Base-by-base conservation (phyloP, 2,888 invertebrate genomes). In the Drosophila koepferae region DNA sequence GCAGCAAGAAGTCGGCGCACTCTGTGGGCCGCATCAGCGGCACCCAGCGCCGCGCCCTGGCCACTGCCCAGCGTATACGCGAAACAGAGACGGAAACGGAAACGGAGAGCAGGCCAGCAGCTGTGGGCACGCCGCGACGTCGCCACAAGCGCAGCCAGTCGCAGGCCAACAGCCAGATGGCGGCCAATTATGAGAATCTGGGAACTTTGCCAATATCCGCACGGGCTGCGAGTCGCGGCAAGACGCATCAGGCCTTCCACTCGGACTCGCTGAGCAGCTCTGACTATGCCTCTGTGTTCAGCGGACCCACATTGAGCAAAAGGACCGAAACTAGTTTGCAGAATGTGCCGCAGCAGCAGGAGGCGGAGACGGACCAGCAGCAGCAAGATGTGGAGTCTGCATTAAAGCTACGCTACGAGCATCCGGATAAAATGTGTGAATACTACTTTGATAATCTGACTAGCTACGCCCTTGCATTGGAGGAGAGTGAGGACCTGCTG, bases 251-350 rank as follows among this genome's bases (percentile, higher is more conserved):
- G 38, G 44, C 62, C 28, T 41, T 82, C 65, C 80, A 82, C 31
- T 92, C 93, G 4, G 93, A 92, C 51, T 93, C 93, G 4, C 64
- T 93, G 58, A 93, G 93, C 79, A 93, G 93, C 73, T 92, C 93
- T 58, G 93, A 93, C 66, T 93, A 93, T 70, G 93, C 93, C 12
- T 93, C 93, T 0, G 93, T 93, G 0, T 93, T 92, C 54, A 93
- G 93, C 67, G 93, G 92, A 1, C 91, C 92, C 3, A 67, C 43
- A 7, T 10, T 31, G 1, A 16, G 28, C 0, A 55, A 54, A 4
- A 23, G 34, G 18, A 14, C 63, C 34, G 56, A 23, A 14, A 14
- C 23, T 31, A 16, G 23, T 5, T 41, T 43, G 23, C 18, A 18
- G 16, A 36, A 18, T 2, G 44, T 44, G n/a, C 31, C 38, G 18